Base-by-base conservation (phyloP, 2,888 invertebrate species). In the Euplagia quadripunctaria region DNA sequence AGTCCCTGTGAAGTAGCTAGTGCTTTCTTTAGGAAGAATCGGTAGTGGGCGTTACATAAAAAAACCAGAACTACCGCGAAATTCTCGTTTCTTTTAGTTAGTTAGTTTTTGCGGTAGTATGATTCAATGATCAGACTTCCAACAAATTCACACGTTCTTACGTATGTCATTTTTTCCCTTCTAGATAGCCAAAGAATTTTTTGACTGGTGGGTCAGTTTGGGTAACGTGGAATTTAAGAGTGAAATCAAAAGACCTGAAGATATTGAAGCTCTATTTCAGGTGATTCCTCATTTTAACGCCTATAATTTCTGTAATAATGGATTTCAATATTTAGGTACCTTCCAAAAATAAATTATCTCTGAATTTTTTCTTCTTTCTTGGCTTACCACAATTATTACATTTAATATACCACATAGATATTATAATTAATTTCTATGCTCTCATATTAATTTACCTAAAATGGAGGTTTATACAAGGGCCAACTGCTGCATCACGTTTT, bases 221-320 rank as follows among this genome's bases (percentile, higher is more conserved):
- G 96, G 96, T 5, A 96, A 92, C 68, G 89, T 93, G 0, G 94
- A 96, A 75, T 95, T 93, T 79, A 94, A 94, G 87, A 92, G 93
- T 82, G 92, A 96, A 90, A 93, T 94, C 73, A 89, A 94, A 90
- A 83, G 96, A 84, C 96, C 96, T 16, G 96, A 96, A 86, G 96
- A 96, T 75, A 95, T 97, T 49, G 95, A 96, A 88, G 95, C 96
- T 71, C 92, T 97, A 83, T 97, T 97, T 84, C 96, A 96, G 88
- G 96, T 96, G 87, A 12, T 67, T 31, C 0, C 6, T 63, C 65
- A 31, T 61, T 55, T 63, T 52, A 58, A 67, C 17, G 0, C 9
- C n/a, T 8, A 20, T 7, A 14, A 51, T 4, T 17, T 17, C 17
- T 17, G 6, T 6, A 52, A 52, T 6, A 7, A 1, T 52, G 1